Conservation (phyloP, 2,888 invertebrate species). For the Eupithecia vulgata region DNA sequence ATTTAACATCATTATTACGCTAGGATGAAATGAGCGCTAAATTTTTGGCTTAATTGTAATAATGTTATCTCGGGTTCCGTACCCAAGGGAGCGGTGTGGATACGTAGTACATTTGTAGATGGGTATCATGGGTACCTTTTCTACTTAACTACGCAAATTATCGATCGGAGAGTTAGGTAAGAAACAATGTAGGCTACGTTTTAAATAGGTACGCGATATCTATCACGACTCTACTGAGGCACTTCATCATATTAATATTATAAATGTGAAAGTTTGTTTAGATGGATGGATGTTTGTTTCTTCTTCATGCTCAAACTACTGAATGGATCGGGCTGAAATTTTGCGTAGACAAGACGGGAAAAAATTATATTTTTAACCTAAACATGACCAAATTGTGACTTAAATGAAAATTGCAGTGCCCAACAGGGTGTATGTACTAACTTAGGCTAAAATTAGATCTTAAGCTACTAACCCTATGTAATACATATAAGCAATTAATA, state of each 20-base stretch:
- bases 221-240: not conserved
- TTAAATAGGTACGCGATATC: not conserved
- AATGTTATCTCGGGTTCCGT: constrained; percentile 16
- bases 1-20: constrained; percentile 14
- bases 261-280: too few species aligned
- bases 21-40: constrained; percentile 8
- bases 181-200: not conserved
- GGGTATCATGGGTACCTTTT: not conserved
- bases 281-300: too few species aligned
- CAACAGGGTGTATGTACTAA: too few species aligned
- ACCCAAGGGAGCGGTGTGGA: not conserved
- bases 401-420: too few species aligned
- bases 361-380: too few species aligned
- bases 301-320: too few species aligned
- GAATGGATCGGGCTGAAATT: too few species aligned
- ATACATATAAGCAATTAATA: too few species aligned
- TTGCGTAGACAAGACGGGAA: too few species aligned
- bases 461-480: too few species aligned
- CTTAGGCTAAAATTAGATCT: too few species aligned
- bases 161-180: not conserved
- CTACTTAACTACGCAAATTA: not conserved
- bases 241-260: not conserved
- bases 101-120: constrained; percentile 1
- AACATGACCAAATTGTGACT: too few species aligned
- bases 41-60: constrained; percentile 14